These are phyloP conservation scores for Arge pagana DNA, from an alignment of 2,888 invertebrate species.

Conservation along the genomic window DNA sequence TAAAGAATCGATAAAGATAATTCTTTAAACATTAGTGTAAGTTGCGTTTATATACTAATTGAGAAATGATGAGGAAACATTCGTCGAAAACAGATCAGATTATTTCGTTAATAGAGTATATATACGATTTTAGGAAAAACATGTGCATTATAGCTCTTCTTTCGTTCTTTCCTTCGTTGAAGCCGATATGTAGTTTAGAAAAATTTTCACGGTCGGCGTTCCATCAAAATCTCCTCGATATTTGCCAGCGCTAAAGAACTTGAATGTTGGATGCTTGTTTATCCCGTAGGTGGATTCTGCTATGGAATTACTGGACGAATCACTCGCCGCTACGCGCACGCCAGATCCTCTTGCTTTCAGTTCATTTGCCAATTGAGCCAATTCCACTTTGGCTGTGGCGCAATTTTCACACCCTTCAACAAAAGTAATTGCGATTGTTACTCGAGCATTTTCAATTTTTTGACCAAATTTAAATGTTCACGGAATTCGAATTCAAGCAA, in stretches of 20 bases:
- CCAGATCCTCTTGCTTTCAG: constrained; percentile 56
- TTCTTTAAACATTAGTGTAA: no score
- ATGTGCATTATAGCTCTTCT: constrained; percentile 13
- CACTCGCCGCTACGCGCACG: constrained; percentile 64
- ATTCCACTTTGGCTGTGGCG: constrained; percentile 70
- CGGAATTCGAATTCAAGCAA: background rate
- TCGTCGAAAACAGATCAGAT: no score
- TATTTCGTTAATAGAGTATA: no score
- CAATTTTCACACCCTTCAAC: constrained; percentile 76
- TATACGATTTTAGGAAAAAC: no score
- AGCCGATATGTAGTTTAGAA: constrained; percentile 61
- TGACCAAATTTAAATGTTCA: background rate
- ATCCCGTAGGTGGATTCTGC: constrained; percentile 66
- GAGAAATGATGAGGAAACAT: no score
- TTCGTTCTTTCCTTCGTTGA: constrained; percentile 46
- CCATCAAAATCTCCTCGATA: constrained; percentile 64
- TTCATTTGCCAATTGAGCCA: constrained; percentile 63
- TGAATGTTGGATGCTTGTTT: constrained; percentile 71
- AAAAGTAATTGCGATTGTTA: constrained; percentile 9
- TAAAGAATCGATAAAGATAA: no score
- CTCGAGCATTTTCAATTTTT: background rate
- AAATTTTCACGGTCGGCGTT: constrained; percentile 54
- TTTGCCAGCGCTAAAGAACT: constrained; percentile 64
- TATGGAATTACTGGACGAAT: constrained; percentile 68
- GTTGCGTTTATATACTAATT: no score